Evolutionary conservation across 2,888 invertebrate species (phyloP).

Genomic region (Stenichneumon culpator): DNA sequence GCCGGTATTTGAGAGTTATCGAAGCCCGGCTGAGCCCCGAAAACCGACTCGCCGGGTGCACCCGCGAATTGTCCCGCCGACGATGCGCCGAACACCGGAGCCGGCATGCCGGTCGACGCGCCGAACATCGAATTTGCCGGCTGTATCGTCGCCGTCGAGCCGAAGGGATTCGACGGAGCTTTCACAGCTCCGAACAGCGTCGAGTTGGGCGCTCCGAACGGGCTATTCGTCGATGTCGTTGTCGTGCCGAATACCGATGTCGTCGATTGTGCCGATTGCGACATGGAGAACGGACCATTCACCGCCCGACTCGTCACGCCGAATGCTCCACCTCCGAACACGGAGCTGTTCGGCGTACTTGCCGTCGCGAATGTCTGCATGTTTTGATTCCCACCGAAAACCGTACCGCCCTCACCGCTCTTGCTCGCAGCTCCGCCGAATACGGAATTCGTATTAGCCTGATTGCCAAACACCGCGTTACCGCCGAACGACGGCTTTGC

Average conservation of each 20-base stretch:
- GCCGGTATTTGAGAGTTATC: slow-evolving; percentile 73
- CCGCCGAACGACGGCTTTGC: slow-evolving; percentile 78
- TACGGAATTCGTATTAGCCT: slow-evolving; percentile 72
- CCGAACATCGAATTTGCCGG: slow-evolving; percentile 65
- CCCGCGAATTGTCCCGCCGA: slow-evolving; percentile 72
- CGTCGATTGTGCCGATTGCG: slow-evolving; percentile 74
- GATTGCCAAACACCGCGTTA: slow-evolving; percentile 73
- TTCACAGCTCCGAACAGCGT: slow-evolving; percentile 76
- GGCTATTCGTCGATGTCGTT: slow-evolving; percentile 65
- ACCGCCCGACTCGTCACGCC: slow-evolving; percentile 68
- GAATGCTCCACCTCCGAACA: slow-evolving; percentile 68
- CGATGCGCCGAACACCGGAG: slow-evolving; percentile 76
- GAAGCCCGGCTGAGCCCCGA: slow-evolving; percentile 74
- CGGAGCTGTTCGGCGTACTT: slow-evolving; percentile 4
- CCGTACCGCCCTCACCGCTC: slow-evolving; percentile 47
- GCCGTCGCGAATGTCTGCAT: slow-evolving; percentile 57
- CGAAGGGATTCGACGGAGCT: slow-evolving; percentile 70
- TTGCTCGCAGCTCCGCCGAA: slow-evolving; percentile 74
- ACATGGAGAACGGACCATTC: slow-evolving; percentile 74
- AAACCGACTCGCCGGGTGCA: slow-evolving; percentile 68
- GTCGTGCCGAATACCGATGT: slow-evolving; percentile 72
- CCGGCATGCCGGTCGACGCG: slow-evolving; percentile 29
- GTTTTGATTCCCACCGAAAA: slow-evolving; percentile 74
- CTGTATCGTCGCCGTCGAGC: slow-evolving; percentile 53
- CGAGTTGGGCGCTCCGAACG: slow-evolving; percentile 69